Evolutionary conservation across 1,140 invertebrate genomes (phyloP).

Genomic region (Augochlora pura): DNA sequence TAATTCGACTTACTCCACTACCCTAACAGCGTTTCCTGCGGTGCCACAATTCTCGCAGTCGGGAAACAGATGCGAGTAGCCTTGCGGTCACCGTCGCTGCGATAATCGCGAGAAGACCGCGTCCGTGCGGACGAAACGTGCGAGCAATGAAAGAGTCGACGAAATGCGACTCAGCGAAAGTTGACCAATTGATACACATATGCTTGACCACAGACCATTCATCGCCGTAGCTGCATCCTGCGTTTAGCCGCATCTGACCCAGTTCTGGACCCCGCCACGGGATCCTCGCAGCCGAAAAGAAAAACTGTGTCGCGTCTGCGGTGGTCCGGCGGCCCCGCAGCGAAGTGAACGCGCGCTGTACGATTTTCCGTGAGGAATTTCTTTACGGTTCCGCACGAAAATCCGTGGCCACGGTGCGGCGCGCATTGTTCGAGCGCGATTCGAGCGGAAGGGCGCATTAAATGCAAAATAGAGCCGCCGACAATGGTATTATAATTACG

Average conservation of each 20-base stretch:
- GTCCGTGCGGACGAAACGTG: not conserved
- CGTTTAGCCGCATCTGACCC: slow-evolving; percentile 59
- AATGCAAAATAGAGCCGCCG: slow-evolving; percentile 37
- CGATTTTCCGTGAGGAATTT: not conserved
- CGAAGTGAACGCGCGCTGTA: not conserved
- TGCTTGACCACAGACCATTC: slow-evolving; percentile 68
- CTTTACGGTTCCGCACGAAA: not conserved
- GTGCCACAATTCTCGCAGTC: too few relatives aligned
- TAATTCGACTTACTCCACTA: too few relatives aligned
- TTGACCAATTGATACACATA: slow-evolving; percentile 51
- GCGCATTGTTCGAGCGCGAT: slow-evolving; percentile 22
- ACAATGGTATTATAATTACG: slow-evolving; percentile 45
- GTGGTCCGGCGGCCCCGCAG: too few relatives aligned
- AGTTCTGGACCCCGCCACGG: slow-evolving; percentile 46
- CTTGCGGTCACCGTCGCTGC: slow-evolving; percentile 39
- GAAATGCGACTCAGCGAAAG: slow-evolving; percentile 4
- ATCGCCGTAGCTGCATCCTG: slow-evolving; percentile 22
- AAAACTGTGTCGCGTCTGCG: too few relatives aligned
- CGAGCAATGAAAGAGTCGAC: not conserved
- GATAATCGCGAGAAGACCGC: slow-evolving; percentile 19
- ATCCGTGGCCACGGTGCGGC: not conserved
- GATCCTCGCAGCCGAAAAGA: not conserved
- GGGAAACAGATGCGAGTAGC: slow-evolving; percentile 47
- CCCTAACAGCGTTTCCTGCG: too few relatives aligned
- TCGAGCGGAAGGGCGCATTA: slow-evolving; percentile 17